phyloP scores from a whole-genome alignment of 2,888 invertebrate genomes.

The Leptinotarsa haldemani region DNA sequence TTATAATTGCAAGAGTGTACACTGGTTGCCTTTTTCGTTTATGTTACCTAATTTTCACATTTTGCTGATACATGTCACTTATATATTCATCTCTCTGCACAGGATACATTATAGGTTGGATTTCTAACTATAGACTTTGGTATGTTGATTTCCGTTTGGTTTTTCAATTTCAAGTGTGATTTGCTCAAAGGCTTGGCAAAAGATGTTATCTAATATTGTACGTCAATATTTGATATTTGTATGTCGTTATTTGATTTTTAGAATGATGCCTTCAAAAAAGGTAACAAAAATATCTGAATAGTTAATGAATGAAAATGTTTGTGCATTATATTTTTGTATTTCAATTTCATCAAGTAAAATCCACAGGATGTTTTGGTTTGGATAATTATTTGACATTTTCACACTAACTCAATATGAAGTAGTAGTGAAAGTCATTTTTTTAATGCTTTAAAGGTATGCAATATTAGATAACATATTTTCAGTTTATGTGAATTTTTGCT shows the following conservation, averaged over 20 bases:
- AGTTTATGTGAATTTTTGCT: too few relatives aligned
- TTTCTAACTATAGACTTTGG: slow-evolving; percentile 48
- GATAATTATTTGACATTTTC: not conserved
- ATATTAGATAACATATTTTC: too few relatives aligned
- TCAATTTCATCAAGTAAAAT: not conserved
- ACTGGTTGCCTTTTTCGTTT: slow-evolving; percentile 56
- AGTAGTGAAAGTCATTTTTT: too few relatives aligned
- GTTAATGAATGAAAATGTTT: too few relatives aligned
- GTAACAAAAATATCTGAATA: too few relatives aligned
- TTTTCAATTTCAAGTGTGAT: slow-evolving; percentile 35
- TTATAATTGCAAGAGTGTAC: slow-evolving; percentile 56
- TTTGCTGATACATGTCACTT: slow-evolving; percentile 19
- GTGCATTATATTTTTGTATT: too few relatives aligned
- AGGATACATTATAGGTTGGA: slow-evolving; percentile 60
- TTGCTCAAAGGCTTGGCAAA: slow-evolving; percentile 16
- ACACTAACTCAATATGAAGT: not conserved
- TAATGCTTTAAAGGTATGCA: too few relatives aligned
- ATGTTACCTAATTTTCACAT: slow-evolving; percentile 31
- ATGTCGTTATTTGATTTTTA: not conserved
- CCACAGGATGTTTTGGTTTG: not conserved
- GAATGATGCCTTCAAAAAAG: not conserved
- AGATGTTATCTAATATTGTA: slow-evolving; percentile 15
- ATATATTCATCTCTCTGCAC: slow-evolving; percentile 45
- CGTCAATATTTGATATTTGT: not conserved
- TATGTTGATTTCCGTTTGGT: slow-evolving; percentile 30